Base-by-base conservation (phyloP, 2,113 vertebrate species). In the Pseudopipra pipra region DNA sequence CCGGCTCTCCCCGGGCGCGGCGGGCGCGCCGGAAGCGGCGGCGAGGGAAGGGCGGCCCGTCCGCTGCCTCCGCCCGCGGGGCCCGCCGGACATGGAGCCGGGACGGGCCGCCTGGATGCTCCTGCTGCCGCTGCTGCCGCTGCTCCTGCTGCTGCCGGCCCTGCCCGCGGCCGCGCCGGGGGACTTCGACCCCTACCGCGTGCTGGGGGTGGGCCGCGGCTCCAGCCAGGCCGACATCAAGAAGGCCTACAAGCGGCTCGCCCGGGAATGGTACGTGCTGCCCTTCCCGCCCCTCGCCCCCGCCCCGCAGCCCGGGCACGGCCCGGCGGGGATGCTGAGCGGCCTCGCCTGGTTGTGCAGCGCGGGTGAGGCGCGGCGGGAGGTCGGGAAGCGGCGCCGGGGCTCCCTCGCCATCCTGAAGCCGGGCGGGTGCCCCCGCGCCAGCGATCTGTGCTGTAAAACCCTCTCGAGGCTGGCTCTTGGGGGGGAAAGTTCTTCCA, bases 211-310 rank as follows among this genome's bases (percentile, higher is more conserved):
- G 43, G 98, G 98, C 93, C 98, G 97, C 72, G 98, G 96, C 63
- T 98, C 98, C 71, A 99, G 97, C 96, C 99, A 98, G 97, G 98
- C 98, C 66, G 99, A 99, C 85, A 99, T 99, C 96, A 99, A 99
- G 97, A 99, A 99, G 97, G 99, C 99, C 47, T 99, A 99, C 95
- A 99, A 99, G 97, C 98, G 98, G 71, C 98, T 99, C 16, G 99
- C 99, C 49, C 98, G 99, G 95, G 99, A 99, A 97, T 99, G 99
- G 99, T 99, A 97, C 96, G 97, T 97, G 89, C 59, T 58, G 86
- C 51, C 49, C 75, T 79, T 30, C 66, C 41, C 51, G 5, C 28
- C 54, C 19, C 8, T 14, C 11, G 1, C 15, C 55, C 30, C 7
- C 15, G 33, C 33, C 56, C 20, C 8, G 21, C 8, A 3, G 8